phyloP scores from a whole-genome alignment of 1,140 invertebrate species.

The Sesamia nonagrioides region DNA sequence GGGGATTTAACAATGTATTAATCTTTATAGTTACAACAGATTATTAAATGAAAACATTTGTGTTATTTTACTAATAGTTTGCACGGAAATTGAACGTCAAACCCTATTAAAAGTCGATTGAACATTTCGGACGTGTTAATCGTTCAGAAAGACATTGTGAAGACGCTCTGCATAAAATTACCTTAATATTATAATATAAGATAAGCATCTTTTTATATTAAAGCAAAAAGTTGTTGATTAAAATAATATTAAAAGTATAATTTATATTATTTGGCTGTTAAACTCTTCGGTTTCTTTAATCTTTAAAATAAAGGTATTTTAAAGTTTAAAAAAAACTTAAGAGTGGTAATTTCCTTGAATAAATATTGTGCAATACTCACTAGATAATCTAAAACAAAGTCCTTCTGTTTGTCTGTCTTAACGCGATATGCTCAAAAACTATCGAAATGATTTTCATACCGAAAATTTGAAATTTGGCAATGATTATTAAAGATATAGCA shows the following conservation, averaged over 20 bases:
- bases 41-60: constrained; percentile 16
- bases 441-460: too few relatives aligned
- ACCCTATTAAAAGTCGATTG: background rate
- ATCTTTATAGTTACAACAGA: background rate
- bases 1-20: background rate
- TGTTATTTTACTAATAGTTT: constrained; percentile 28
- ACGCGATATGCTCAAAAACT: too few relatives aligned
- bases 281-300: too few relatives aligned
- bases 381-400: too few relatives aligned
- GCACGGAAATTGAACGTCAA: constrained; percentile 8
- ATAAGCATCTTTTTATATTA: constrained; percentile 4
- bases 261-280: background rate
- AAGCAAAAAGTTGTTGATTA: background rate
- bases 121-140: constrained; percentile 9
- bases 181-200: constrained; percentile 24
- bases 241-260: background rate
- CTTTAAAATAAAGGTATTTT: too few relatives aligned
- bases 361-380: background rate
- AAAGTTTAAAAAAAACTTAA: too few relatives aligned
- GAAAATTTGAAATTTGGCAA: too few relatives aligned
- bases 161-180: constrained; percentile 3
- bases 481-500: too few relatives aligned
- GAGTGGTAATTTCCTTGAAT: background rate
- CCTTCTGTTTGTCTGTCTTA: too few relatives aligned
- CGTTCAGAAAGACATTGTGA: constrained; percentile 5